Evolutionary conservation across 2,113 vertebrate genomes (phyloP), one percentile per base, ranked within the genome.

Genomic region (Cyprinodon brontotheroides): DNA sequence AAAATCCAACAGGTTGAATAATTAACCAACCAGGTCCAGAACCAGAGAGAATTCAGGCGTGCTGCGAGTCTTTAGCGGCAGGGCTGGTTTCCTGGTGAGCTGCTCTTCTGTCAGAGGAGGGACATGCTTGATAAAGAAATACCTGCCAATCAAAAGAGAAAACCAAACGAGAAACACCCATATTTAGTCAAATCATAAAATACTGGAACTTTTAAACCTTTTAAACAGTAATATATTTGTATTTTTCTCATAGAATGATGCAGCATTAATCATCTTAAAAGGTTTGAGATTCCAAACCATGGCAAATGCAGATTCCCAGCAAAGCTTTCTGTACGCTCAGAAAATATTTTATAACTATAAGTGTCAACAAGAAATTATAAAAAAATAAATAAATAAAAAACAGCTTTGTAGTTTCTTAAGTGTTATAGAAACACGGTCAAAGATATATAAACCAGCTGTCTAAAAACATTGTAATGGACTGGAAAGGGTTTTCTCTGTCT

Each of bases 71-170:
- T 99, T 99, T 82, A 99, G 83, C 1, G 98, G 97, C 76, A 99
- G 94, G 65, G 98, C 98, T 78, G 98, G 98, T 83, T 99, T 99
- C 86, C 98, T 95, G 73, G 97, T 99, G 57, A 99, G 96, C 82
- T 99, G 97, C 86, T 99, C 98, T 92, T 99, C 98, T 71, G 97
- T 99, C 88, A 99, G 93, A 3, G 97, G 97, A 80, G 98, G 98
- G 70, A 99, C 97, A 4, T 99, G 97, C 70, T 99, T 99, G 93
- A 99, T 99, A 94, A 99, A 99, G 93, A 97, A 98, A 85, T 99
- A 99, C 70, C 98, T 99, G 79, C 11, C 62, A 69, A 77, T 8
- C 17, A 4, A 41, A 41, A 70, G 75, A 81, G 14, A 75, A 43
- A 66, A 6, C 75, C 4, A 11, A 8, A 57, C 41, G 38, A 15